These are phyloP conservation scores for Otis tarda DNA, from an alignment of 2,113 vertebrate genomes.

Conservation along the genomic window DNA sequence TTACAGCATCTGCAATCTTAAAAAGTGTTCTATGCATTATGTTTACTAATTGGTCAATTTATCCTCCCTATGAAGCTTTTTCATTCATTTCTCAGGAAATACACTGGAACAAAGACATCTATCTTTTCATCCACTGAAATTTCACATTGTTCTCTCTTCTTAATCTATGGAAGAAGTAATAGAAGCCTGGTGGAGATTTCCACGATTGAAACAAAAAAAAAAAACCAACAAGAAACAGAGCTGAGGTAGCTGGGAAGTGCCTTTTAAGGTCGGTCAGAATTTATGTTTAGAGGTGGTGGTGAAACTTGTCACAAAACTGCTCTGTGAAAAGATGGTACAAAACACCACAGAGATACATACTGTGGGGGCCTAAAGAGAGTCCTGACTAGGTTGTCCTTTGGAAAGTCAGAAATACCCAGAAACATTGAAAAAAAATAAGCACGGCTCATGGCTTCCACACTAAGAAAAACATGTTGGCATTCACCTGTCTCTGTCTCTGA, in stretches of 20 bases:
- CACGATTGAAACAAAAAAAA: not conserved
- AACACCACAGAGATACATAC: not conserved
- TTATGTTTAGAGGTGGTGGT: not conserved
- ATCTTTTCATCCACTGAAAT: not conserved
- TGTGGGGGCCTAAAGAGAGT: not conserved
- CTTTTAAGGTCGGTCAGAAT: not conserved
- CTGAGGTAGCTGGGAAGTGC: not conserved
- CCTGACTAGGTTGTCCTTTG: not conserved
- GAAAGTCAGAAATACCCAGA: not conserved
- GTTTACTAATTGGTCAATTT: conserved; percentile 46
- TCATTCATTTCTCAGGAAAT: not conserved
- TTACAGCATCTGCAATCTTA: conserved; percentile 21
- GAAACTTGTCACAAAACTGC: not conserved
- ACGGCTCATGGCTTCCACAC: not conserved
- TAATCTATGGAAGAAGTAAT: not conserved
- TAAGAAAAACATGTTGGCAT: not conserved
- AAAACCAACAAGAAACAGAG: not conserved
- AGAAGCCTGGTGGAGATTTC: not conserved
- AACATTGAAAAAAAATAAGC: not conserved
- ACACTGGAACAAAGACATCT: not conserved
- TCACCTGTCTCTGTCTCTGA: not conserved
- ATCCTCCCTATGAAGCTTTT: conserved; percentile 11
- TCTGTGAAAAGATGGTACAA: not conserved
- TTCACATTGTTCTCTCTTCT: not conserved
- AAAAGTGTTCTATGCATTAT: not conserved